Conservation (phyloP, 2,888 invertebrate species). For the Orthonevra nobilis region DNA sequence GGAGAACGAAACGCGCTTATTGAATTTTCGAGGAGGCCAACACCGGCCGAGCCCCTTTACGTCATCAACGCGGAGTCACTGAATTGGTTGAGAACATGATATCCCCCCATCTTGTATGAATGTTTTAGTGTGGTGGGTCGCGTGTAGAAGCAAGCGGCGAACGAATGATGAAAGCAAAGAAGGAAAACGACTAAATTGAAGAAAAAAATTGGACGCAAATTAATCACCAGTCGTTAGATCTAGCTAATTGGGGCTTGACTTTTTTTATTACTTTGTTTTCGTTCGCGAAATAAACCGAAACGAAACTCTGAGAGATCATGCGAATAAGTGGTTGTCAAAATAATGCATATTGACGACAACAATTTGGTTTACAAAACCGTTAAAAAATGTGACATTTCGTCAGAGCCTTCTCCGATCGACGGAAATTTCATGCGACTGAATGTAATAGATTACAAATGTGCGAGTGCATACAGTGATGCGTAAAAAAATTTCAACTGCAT, state of each 20-base stretch:
- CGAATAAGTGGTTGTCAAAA: too few relatives aligned
- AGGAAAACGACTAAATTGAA: background rate
- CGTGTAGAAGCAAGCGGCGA: background rate
- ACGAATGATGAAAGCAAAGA: background rate
- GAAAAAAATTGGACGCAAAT: slow-evolving; percentile 11
- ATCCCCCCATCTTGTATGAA: slow-evolving; percentile 20
- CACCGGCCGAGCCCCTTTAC: slow-evolving; percentile 63
- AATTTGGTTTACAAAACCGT: too few relatives aligned
- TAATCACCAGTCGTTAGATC: slow-evolving; percentile 15
- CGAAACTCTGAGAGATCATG: too few relatives aligned
- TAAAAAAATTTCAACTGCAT: too few relatives aligned
- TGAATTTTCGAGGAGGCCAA: slow-evolving; percentile 36
- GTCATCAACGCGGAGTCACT: slow-evolving; percentile 31
- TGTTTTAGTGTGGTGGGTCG: background rate
- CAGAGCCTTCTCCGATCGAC: too few relatives aligned
- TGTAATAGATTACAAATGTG: too few relatives aligned
- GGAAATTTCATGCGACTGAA: too few relatives aligned
- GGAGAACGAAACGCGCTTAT: background rate
- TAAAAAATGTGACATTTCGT: too few relatives aligned
- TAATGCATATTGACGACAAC: too few relatives aligned
- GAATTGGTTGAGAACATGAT: slow-evolving; percentile 44
- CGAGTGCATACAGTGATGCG: too few relatives aligned
- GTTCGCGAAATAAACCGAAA: background rate
- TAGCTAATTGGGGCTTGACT: slow-evolving; percentile 21
- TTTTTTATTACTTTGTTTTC: slow-evolving; percentile 13